phyloP scores from a whole-genome alignment of 2,797 vertebrate genomes.

The Melanotaenia maccullochi region DNA sequence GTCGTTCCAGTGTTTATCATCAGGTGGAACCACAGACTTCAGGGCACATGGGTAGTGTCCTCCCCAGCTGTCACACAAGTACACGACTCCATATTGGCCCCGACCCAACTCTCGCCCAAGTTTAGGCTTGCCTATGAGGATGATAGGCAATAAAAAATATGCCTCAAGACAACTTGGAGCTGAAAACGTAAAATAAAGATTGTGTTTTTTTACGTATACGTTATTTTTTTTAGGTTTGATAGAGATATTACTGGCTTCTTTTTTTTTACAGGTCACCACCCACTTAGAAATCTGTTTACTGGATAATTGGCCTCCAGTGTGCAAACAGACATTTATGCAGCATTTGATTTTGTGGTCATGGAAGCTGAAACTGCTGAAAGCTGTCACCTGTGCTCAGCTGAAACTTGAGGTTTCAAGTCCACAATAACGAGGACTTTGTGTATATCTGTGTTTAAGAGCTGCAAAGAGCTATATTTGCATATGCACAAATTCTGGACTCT shows the following conservation, averaged over 20 bases:
- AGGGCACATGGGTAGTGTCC: conserved; percentile 94
- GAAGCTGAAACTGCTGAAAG: not conserved
- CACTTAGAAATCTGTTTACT: no score
- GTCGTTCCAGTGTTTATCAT: conserved; percentile 99
- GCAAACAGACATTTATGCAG: no score
- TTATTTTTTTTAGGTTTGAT: not conserved
- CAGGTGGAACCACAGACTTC: conserved; percentile 96
- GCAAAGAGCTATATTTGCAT: not conserved
- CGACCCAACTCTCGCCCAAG: conserved; percentile 94
- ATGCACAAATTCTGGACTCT: not conserved
- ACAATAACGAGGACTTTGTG: no score
- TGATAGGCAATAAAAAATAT: not conserved
- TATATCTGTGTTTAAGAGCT: no score
- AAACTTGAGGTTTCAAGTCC: not conserved
- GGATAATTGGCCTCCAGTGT: no score
- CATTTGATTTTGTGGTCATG: no score
- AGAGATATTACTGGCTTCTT: not conserved
- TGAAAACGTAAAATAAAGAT: not conserved
- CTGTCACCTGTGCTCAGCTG: not conserved
- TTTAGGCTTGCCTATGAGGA: conserved; percentile 90
- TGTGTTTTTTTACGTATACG: not conserved
- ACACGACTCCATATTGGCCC: conserved; percentile 97
- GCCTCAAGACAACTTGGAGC: not conserved
- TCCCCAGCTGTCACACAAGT: conserved; percentile 95
- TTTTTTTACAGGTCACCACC: no score